Evolutionary conservation across 2,888 invertebrate genomes (phyloP), one percentile per base, ranked within the genome.

Genomic region (Pseudeuparius sepicola): DNA sequence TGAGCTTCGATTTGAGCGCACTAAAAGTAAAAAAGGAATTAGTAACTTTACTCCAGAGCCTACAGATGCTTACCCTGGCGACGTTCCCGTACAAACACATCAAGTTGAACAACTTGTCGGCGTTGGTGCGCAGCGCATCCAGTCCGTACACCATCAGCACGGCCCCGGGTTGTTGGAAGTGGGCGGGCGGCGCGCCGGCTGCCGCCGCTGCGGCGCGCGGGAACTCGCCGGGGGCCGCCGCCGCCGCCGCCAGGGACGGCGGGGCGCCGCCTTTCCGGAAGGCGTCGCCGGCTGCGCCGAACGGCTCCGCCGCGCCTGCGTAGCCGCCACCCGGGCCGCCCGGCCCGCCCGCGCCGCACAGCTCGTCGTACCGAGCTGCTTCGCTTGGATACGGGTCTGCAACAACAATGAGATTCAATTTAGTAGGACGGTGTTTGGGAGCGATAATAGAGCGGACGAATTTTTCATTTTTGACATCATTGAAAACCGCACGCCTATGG

Each of bases 11-110:
- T n/a, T n/a, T n/a, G n/a, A n/a, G n/a, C n/a, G n/a, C n/a, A n/a
- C n/a, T n/a, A n/a, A n/a, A n/a, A n/a, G n/a, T n/a, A n/a, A n/a
- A n/a, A n/a, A n/a, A n/a, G n/a, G n/a, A n/a, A n/a, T n/a, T n/a
- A n/a, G n/a, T n/a, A n/a, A n/a, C n/a, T n/a, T n/a, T n/a, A n/a
- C n/a, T n/a, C n/a, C n/a, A n/a, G n/a, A n/a, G n/a, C n/a, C n/a
- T n/a, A n/a, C n/a, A n/a, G n/a, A n/a, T 13, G 47, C 57, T 57
- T 65, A 96, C 94, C 77, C 92, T 81, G 53, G 90, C 84, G 46
- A 97, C 94, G 63, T 98, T 98, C 52, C 98, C 98, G 64, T 97
- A 98, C 44, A 97, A 76, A 66, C 98, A 98, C 70, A 98, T 89
- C 53, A 98, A 71, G 68, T 98, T 98, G 76, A 98, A 98, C 42